phyloP scores from a whole-genome alignment of 2,888 invertebrate genomes.

The Nomada fabriciana region DNA sequence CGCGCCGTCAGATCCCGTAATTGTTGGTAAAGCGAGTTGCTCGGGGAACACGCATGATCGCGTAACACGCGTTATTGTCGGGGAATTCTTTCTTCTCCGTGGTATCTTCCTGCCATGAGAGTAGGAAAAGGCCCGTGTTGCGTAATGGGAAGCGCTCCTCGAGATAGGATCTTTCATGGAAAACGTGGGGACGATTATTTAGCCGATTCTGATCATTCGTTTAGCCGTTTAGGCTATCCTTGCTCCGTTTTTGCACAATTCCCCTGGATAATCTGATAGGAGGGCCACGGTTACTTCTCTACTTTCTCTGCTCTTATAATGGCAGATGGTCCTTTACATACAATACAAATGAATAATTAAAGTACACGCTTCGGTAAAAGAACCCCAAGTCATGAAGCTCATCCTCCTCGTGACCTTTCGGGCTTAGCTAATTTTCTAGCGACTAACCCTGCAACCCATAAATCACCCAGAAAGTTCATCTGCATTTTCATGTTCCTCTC shows the following conservation, averaged over 20 bases:
- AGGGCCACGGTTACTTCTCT: background rate
- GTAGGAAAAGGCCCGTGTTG: conserved; percentile 60
- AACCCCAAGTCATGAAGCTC: conserved; percentile 4
- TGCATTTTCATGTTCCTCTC: background rate
- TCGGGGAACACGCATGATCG: conserved; percentile 43
- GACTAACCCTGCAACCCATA: conserved; percentile 8
- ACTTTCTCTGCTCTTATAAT: background rate
- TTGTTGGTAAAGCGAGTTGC: conserved; percentile 52
- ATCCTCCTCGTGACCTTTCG: conserved; percentile 19
- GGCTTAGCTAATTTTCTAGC: background rate
- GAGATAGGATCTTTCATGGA: conserved; percentile 40
- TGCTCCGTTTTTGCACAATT: conserved; percentile 29
- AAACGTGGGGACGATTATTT: conserved; percentile 30
- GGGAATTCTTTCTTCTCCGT: conserved; percentile 31
- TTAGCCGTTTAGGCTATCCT: conserved; percentile 34
- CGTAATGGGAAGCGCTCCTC: conserved; percentile 44
- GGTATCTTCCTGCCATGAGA: conserved; percentile 50
- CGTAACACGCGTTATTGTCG: conserved; percentile 57
- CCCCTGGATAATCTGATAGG: conserved; percentile 13
- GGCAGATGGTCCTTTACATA: conserved; percentile 1
- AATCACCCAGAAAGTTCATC: conserved; percentile 26
- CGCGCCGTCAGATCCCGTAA: conserved; percentile 54
- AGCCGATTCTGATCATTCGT: conserved; percentile 24
- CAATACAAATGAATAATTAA: conserved; percentile 6
- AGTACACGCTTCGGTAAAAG: conserved; percentile 26